phyloP scores from a whole-genome alignment of 2,113 vertebrate species.

The Podocnemis expansa region DNA sequence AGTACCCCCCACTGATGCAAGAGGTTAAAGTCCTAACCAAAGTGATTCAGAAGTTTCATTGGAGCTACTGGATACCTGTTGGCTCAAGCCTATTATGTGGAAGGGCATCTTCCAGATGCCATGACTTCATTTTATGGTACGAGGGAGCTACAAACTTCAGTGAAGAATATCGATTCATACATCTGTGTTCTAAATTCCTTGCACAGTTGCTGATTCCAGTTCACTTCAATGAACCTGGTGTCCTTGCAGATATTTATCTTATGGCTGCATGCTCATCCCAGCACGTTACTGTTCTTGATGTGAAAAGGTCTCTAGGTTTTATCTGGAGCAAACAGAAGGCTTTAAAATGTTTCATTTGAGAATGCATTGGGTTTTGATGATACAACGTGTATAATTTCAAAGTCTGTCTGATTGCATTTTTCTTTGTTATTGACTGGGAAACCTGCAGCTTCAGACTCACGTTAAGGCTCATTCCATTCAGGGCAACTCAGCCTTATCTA shows the following conservation, averaged over 20 bases:
- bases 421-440: neutral
- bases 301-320: neutral
- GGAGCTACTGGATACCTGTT: rapidly evolving
- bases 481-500: neutral
- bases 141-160: neutral
- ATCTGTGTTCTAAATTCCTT: neutral
- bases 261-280: neutral
- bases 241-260: neutral
- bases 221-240: neutral
- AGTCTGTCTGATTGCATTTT: neutral
- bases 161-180: neutral
- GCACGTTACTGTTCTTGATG: neutral
- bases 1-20: neutral
- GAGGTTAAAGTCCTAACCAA: neutral
- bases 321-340: neutral
- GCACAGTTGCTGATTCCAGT: neutral
- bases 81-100: neutral
- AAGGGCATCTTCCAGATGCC: neutral
- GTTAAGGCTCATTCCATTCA: neutral
- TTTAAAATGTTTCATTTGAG: neutral
- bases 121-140: neutral
- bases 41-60: neutral
- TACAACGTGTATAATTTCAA: neutral
- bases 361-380: neutral
- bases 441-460: rapidly evolving